These are phyloP conservation scores for Pachypsylla venusta DNA, from an alignment of 1,140 invertebrate genomes.

Conservation along the genomic window DNA sequence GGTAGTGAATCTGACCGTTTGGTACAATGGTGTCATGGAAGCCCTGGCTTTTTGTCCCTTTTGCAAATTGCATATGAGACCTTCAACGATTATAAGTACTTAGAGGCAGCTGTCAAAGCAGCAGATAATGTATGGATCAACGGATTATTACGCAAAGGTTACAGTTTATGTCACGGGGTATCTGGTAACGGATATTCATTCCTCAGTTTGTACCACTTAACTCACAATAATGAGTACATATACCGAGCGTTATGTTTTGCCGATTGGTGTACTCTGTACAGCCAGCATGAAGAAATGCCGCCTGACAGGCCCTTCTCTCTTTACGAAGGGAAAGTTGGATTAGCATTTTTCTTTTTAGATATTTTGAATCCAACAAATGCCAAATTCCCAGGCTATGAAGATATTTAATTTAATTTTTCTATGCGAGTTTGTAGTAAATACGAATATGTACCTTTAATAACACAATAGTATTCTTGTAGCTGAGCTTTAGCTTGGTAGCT, in stretches of 20 bases:
- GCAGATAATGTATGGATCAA: slow-evolving; percentile 68
- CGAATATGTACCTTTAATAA: too few relatives aligned
- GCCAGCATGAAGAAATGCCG: slow-evolving; percentile 42
- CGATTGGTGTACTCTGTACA: slow-evolving; percentile 66
- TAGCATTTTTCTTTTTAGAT: slow-evolving; percentile 53
- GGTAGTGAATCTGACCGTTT: slow-evolving; percentile 53
- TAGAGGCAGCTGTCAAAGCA: slow-evolving; percentile 51
- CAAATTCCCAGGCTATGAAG: slow-evolving; percentile 42
- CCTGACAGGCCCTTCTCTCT: slow-evolving; percentile 71
- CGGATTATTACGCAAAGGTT: slow-evolving; percentile 77
- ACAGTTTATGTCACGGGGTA: slow-evolving; percentile 82
- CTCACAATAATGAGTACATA: slow-evolving; percentile 51
- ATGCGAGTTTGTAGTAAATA: too few relatives aligned
- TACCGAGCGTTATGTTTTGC: slow-evolving; percentile 66
- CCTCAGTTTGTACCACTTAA: slow-evolving; percentile 61
- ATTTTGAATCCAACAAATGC: slow-evolving; percentile 40
- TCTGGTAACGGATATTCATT: slow-evolving; percentile 85
- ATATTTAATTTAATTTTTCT: not conserved
- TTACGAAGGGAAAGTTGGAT: slow-evolving; percentile 65
- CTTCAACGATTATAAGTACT: slow-evolving; percentile 55
- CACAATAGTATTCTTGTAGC: too few relatives aligned
- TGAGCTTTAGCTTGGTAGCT: too few relatives aligned
- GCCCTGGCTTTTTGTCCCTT: slow-evolving; percentile 68
- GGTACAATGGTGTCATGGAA: slow-evolving; percentile 93
- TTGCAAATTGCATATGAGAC: slow-evolving; percentile 59